Conservation (phyloP, 2,113 vertebrate genomes). For the Baryphthengus martii region DNA sequence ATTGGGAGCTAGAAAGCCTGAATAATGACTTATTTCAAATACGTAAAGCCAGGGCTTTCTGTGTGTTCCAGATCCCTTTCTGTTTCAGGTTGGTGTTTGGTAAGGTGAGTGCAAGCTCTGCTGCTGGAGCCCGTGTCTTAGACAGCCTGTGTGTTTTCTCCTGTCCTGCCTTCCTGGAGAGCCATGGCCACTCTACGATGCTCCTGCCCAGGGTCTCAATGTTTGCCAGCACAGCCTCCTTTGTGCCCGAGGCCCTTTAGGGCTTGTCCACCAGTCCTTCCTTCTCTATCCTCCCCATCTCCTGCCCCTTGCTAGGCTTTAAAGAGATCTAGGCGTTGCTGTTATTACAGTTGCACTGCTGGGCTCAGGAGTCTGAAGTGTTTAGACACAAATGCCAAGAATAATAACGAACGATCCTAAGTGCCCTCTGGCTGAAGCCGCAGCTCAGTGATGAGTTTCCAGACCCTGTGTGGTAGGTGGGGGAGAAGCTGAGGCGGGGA, state of each 20-base stretch:
- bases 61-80: not conserved
- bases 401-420: not conserved
- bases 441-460: not conserved
- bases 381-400: not conserved
- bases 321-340: not conserved
- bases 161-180: not conserved
- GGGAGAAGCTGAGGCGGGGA: not conserved
- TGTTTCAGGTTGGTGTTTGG: not conserved
- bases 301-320: not conserved
- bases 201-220: not conserved
- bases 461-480: not conserved
- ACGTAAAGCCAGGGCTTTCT: not conserved
- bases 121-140: not conserved
- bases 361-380: not conserved
- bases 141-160: not conserved
- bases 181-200: not conserved
- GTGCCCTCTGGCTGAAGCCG: not conserved
- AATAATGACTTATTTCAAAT: slow-evolving; percentile 22
- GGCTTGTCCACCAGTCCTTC: not conserved
- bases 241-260: accelerated
- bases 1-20: not conserved
- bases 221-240: not conserved
- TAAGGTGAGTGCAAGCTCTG: not conserved
- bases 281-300: not conserved
- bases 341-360: not conserved